A percentile compares a stretch with the other conserved stretches of the same genome.
Evolutionary conservation across 2,888 invertebrate genomes (phyloP).

Genomic region (Drosophila rellima): DNA sequence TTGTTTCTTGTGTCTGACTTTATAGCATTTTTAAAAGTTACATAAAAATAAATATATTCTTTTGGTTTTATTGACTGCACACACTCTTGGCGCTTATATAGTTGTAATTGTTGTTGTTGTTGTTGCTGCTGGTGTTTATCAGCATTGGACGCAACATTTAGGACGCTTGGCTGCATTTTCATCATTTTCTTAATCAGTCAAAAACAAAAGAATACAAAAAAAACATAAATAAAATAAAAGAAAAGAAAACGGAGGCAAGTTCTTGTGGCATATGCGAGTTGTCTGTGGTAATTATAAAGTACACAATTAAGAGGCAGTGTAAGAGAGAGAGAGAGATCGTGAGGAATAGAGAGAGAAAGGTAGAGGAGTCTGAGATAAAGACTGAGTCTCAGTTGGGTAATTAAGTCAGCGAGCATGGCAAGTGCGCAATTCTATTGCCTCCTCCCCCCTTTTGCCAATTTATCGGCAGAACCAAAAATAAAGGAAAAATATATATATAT

Average conservation of each 20-base stretch:
- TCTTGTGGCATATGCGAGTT: conserved; percentile 33
- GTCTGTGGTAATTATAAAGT: conserved; percentile 48
- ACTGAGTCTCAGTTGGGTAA: conserved; percentile 58
- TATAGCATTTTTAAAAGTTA: background rate
- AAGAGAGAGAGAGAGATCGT: background rate
- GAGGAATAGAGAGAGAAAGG: background rate
- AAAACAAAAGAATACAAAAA: conserved; percentile 53
- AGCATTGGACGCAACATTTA: conserved; percentile 59
- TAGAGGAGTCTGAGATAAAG: background rate
- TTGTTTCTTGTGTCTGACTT: background rate
- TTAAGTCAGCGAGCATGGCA: conserved; percentile 73
- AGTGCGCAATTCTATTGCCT: conserved; percentile 53
- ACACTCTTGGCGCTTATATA: conserved; percentile 48
- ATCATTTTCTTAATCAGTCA: conserved; percentile 75
- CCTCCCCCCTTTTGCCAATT: background rate
- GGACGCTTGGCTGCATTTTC: conserved; percentile 72
- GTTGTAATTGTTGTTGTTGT: conserved; percentile 29
- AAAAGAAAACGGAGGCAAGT: conserved; percentile 29
- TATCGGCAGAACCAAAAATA: conserved; percentile 20
- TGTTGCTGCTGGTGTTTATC: conserved; percentile 54
- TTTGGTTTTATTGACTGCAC: conserved; percentile 71
- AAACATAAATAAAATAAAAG: conserved; percentile 13
- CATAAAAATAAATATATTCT: conserved; percentile 37
- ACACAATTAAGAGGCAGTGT: conserved; percentile 7
- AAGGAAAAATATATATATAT: background rate